These are phyloP conservation scores for Drosophila birchii DNA, from an alignment of 2,888 invertebrate species.

Conservation along the genomic window DNA sequence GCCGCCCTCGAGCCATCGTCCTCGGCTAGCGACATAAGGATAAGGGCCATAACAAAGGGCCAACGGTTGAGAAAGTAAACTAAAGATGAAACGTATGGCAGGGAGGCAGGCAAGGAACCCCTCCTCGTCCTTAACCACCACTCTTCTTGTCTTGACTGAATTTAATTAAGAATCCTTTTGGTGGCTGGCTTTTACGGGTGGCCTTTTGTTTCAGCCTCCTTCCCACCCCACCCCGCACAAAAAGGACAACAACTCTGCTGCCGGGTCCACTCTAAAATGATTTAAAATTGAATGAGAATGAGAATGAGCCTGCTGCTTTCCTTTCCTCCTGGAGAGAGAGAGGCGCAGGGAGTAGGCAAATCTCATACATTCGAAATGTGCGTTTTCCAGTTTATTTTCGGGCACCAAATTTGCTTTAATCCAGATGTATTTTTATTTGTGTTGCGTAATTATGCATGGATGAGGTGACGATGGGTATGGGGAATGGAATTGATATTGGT, in stretches of 20 bases:
- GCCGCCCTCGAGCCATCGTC: conserved; percentile 40
- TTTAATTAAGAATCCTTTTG: conserved; percentile 79
- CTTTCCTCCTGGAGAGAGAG: conserved; percentile 5
- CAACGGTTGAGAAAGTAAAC: conserved; percentile 56
- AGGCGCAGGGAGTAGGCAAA: conserved; percentile 15
- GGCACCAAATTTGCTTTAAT: conserved; percentile 42
- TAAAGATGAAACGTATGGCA: conserved; percentile 53
- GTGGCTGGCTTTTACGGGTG: conserved; percentile 49
- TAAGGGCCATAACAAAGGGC: conserved; percentile 68
- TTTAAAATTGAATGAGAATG: conserved; percentile 41
- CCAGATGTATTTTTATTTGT: conserved; percentile 25
- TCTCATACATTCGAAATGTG: conserved; percentile 46
- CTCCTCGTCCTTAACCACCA: conserved; percentile 31
- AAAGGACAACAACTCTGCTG: conserved; percentile 40
- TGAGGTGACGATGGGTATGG: conserved; percentile 21
- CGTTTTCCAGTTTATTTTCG: conserved; percentile 35
- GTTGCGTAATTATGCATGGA: conserved; percentile 41
- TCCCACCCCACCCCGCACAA: conserved; percentile 23
- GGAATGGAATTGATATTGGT: neutral
- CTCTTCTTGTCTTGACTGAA: conserved; percentile 68
- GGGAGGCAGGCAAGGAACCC: conserved; percentile 16
- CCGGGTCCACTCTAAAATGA: conserved; percentile 39
- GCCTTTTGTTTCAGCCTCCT: conserved; percentile 51
- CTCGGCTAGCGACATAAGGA: conserved; percentile 65
- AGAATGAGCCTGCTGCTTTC: conserved; percentile 7